These are phyloP conservation scores for Spea multiplicata DNA, from an alignment of 2,113 vertebrate genomes.

Conservation along the genomic window DNA sequence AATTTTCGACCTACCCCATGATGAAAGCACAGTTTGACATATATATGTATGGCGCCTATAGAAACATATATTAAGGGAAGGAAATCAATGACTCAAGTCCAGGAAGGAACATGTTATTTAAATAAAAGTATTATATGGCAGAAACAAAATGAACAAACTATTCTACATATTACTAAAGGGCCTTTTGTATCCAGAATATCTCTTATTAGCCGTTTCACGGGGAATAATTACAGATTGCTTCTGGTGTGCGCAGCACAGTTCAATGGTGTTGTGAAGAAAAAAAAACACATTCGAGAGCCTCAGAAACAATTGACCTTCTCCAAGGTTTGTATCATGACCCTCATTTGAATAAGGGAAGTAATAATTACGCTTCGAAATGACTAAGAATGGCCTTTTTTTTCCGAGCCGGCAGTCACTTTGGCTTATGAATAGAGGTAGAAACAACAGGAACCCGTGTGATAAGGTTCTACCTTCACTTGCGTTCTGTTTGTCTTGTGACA, in stretches of 20 bases:
- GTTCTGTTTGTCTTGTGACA: slow-evolving; percentile 74
- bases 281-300: slow-evolving; percentile 8
- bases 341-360: slow-evolving; percentile 42
- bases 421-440: slow-evolving; percentile 54
- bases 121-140: neutral
- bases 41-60: too few species aligned
- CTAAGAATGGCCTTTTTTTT: slow-evolving; percentile 27
- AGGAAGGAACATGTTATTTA: too few species aligned
- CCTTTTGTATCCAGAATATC: slow-evolving; percentile 32
- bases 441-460: slow-evolving; percentile 51
- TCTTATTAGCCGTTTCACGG: slow-evolving; percentile 38
- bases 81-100: too few species aligned
- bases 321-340: slow-evolving; percentile 27
- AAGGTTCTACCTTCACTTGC: slow-evolving; percentile 59
- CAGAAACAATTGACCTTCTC: slow-evolving; percentile 29
- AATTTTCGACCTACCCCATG: too few species aligned
- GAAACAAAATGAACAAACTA: slow-evolving; percentile 11
- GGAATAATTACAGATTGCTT: slow-evolving; percentile 40
- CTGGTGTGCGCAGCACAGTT: slow-evolving; percentile 16
- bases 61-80: too few species aligned
- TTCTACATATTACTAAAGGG: slow-evolving; percentile 12
- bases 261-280: slow-evolving; percentile 4
- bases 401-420: slow-evolving; percentile 51
- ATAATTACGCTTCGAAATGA: neutral
- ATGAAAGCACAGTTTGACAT: too few species aligned